phyloP scores from a whole-genome alignment of 2,797 vertebrate genomes.

The Chanos chanos region DNA sequence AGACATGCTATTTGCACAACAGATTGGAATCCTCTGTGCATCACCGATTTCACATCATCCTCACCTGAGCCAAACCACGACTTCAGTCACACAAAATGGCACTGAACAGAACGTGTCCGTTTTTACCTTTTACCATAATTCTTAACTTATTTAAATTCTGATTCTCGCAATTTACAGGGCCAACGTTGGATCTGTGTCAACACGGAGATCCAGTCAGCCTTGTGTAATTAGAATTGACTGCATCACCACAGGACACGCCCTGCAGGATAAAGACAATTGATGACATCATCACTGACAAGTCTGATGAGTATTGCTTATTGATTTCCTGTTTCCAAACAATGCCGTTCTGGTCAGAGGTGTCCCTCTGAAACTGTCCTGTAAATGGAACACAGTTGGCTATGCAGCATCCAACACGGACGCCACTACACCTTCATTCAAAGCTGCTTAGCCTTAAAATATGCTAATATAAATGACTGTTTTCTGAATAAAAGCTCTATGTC shows the following conservation, averaged over 20 bases:
- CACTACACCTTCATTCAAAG: too few relatives aligned
- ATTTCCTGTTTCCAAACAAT: slow-evolving; percentile 21
- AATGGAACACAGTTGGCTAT: slow-evolving; percentile 25
- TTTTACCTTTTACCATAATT: too few relatives aligned
- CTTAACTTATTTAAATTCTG: too few relatives aligned
- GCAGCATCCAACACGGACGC: too few relatives aligned
- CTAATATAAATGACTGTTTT: too few relatives aligned
- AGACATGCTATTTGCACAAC: neutral
- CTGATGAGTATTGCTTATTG: slow-evolving; percentile 32
- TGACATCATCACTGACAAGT: slow-evolving; percentile 41
- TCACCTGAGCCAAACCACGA: too few relatives aligned
- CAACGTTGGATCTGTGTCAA: neutral
- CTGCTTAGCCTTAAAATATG: too few relatives aligned
- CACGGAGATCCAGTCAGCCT: slow-evolving; percentile 17
- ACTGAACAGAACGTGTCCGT: too few relatives aligned
- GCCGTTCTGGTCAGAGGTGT: slow-evolving; percentile 14
- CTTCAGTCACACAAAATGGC: too few relatives aligned
- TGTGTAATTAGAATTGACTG: slow-evolving; percentile 45
- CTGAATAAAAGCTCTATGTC: too few relatives aligned
- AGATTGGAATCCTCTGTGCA: neutral
- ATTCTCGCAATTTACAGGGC: too few relatives aligned
- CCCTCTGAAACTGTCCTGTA: slow-evolving; percentile 10
- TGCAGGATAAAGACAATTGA: slow-evolving; percentile 35
- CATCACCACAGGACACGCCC: slow-evolving; percentile 31
- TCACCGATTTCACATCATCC: neutral